Evolutionary conservation across 2,113 vertebrate genomes (phyloP).

Genomic region (Motacilla tschutschensis): DNA sequence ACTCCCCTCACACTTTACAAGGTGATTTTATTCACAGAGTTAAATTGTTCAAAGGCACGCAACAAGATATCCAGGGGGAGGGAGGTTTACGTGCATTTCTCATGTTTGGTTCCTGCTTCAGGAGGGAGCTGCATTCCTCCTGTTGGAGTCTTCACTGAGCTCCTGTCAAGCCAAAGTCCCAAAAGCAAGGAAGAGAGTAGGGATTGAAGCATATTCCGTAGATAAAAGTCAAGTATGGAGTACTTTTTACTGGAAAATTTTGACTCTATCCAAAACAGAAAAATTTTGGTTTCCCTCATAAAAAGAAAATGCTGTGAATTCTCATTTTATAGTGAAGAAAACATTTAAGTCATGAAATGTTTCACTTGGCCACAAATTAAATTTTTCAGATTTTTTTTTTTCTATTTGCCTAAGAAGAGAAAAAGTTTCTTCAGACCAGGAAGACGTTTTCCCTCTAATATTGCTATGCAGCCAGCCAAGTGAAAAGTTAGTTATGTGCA

Average conservation of each 20-base stretch:
- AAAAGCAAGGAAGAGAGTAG: neutral
- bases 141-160: neutral
- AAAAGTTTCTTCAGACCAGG: neutral
- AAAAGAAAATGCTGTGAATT: neutral
- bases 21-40: neutral
- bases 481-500: conserved; percentile 6
- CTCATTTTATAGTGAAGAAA: conserved; percentile 17
- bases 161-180: neutral
- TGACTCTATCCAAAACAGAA: neutral
- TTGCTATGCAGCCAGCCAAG: conserved; percentile 7
- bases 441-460: neutral
- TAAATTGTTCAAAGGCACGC: neutral
- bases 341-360: neutral
- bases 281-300: neutral
- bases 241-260: neutral
- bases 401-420: neutral
- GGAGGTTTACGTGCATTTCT: neutral
- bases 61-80: neutral
- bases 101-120: neutral
- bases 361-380: conserved; percentile 23
- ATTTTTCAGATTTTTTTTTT: conserved; percentile 10
- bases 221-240: neutral
- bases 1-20: neutral
- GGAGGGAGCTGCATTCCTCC: neutral
- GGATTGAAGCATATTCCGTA: neutral